phyloP scores from a whole-genome alignment of 2,113 vertebrate genomes.

The Neotoma lepida region DNA sequence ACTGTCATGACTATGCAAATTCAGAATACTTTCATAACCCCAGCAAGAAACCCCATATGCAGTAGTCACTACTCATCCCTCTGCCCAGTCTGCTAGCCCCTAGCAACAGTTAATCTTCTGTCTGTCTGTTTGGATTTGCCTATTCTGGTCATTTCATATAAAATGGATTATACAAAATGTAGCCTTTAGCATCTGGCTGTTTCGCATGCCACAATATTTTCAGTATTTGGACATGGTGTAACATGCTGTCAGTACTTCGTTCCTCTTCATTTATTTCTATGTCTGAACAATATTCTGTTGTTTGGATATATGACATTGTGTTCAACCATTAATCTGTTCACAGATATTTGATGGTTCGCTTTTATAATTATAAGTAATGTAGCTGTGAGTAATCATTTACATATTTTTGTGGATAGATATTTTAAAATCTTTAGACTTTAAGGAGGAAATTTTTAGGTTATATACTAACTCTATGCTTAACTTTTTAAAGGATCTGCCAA shows the following conservation, averaged over 20 bases:
- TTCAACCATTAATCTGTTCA: not conserved
- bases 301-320: not conserved
- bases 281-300: not conserved
- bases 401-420: not conserved
- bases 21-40: not conserved
- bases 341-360: not conserved
- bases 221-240: not conserved
- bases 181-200: not conserved
- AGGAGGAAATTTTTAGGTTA: not conserved
- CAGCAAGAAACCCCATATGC: not conserved
- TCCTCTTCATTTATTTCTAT: conserved; percentile 14
- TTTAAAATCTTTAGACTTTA: conserved; percentile 14
- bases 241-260: not conserved
- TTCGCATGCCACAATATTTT: not conserved
- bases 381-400: not conserved
- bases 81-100: not conserved
- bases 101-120: not conserved
- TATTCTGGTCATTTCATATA: not conserved
- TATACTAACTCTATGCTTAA: not conserved
- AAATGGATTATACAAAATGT: not conserved
- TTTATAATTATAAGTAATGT: not conserved
- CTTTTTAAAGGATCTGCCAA: not conserved
- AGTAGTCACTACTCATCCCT: not conserved
- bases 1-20: not conserved
- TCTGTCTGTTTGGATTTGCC: not conserved